Base-by-base conservation (phyloP, 2,888 invertebrate genomes). In the Dryococelus australis region DNA sequence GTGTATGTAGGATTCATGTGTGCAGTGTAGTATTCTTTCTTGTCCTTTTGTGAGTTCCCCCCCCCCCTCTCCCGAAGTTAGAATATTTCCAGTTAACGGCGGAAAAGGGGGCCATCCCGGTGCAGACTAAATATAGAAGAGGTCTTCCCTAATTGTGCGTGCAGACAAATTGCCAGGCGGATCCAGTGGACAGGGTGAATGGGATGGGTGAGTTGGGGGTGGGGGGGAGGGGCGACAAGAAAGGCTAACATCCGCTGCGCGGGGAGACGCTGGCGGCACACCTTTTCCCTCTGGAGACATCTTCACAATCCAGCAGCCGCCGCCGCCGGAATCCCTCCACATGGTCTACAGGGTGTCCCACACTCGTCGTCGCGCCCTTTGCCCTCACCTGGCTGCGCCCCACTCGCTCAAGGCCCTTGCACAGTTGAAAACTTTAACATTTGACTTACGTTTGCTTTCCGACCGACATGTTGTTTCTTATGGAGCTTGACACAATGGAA, bases 131-230 rank as follows among this genome's bases (percentile, higher is more conserved):
- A 65, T 65, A 65, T 65, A 65, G 65, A 10, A 20, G n/a, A 47
- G n/a, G 65, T 24, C 24, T 20, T 8, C 65, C 65, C 65, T 65
- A 65, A 65, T 65, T 24, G 65, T 65, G 65, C 65, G 65, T 65
- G 65, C 65, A 65, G 65, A 65, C 65, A 65, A 65, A 65, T 65
- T 65, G 65, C 65, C 65, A 65, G 65, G 65, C 65, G 65, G 65
- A 65, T 65, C 65, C 65, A 65, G 65, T 65, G 65, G 65, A 65
- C 65, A 65, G 65, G 65, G 65, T 0, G 10, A 9, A 20, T 65
- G 65, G 65, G n/a, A n/a, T n/a, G n/a, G 51, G 51, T 51, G 51
- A 10, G 51, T 8, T 13, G 51, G 13, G 51, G 8, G 51, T 13
- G 13, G 8, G n/a, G 65, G 65, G 24, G 65, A 24, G 65, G 20